Evolutionary conservation across 2,113 vertebrate species (phyloP), one percentile per base, ranked within the genome.

Genomic region (Neogobius melanostomus): DNA sequence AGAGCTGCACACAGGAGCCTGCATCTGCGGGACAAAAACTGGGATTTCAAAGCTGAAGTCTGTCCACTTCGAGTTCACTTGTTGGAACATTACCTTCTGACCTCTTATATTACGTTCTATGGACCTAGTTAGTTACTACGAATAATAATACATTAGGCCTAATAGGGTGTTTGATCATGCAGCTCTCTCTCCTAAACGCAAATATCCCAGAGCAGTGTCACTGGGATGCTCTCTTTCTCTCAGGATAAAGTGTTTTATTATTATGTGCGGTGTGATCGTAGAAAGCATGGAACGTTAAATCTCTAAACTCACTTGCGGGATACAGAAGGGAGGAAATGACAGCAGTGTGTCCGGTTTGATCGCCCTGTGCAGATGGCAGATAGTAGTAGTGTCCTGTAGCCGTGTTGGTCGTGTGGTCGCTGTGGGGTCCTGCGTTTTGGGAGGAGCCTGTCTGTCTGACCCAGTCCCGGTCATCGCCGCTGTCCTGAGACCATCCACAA

Each of bases 321-420:
- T 88, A 86, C 44, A 82, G 77, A 16, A 85, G 83, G 69, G 90
- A 90, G 52, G 77, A 86, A 84, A 94, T 92, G 45, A 72, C 75
- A 47, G 90, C 88, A 14, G 17, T 91, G 45, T 91, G 79, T n/a
- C 73, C 69, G 0, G 60, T 56, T 43, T 6, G 63, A 63, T 85
- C 87, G 12, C 48, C 49, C 28, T 50, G 52, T 14, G 64, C 77
- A 44, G 89, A 89, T 4, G 82, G 68, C 71, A 92, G 86, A 82
- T 82, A 88, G 59, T 85, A 81, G 79, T 91, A 93, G 68, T 87
- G 72, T 36, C 92, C 92, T 2, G 2, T 42, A 10, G 78, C 61
- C 6, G 91, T 84, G 85, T 83, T 85, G 75, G 91, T 92, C 74
- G 91, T 91, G 86, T 93, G 92, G 80, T 93, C 92, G 4, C 66